Percentiles rank a stretch among this genome's conserved stretches.
phyloP scores from a whole-genome alignment of 2,113 vertebrate species.

The Epinephelus cyanopodus region DNA sequence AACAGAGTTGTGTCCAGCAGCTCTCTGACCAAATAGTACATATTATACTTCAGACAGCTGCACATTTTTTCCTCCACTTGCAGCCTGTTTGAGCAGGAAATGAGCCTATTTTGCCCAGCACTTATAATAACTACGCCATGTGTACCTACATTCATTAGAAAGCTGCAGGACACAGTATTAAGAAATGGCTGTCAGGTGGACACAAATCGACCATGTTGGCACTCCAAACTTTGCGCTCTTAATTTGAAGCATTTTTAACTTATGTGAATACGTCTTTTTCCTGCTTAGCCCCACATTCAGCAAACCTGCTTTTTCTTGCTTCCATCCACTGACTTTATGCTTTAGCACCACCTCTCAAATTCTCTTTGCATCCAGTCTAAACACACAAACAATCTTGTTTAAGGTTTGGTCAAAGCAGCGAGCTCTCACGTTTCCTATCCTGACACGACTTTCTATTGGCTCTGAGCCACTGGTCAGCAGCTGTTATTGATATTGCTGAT shows the following conservation, averaged over 20 bases:
- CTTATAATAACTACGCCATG: background rate
- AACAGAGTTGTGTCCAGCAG: background rate
- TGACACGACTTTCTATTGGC: background rate
- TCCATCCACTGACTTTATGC: no score
- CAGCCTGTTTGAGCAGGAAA: constrained; percentile 3
- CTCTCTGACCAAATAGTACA: background rate
- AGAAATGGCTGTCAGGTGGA: constrained; percentile 1
- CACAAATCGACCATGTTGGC: no score
- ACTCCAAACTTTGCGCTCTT: no score
- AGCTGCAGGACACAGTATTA: accelerated
- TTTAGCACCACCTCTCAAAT: no score
- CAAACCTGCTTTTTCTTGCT: no score
- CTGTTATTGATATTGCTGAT: no score
- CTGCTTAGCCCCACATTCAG: no score
- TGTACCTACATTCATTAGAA: background rate
- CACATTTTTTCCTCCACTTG: background rate
- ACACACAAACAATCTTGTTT: background rate
- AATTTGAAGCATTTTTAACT: background rate
- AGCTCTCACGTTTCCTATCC: background rate
- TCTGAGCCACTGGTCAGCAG: no score
- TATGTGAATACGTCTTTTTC: no score
- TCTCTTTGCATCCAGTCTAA: no score
- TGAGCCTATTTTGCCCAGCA: background rate
- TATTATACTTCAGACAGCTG: constrained; percentile 6
- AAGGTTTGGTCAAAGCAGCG: no score